These are phyloP conservation scores for Plebejus argus DNA, from an alignment of 2,888 invertebrate species.

Conservation along the genomic window DNA sequence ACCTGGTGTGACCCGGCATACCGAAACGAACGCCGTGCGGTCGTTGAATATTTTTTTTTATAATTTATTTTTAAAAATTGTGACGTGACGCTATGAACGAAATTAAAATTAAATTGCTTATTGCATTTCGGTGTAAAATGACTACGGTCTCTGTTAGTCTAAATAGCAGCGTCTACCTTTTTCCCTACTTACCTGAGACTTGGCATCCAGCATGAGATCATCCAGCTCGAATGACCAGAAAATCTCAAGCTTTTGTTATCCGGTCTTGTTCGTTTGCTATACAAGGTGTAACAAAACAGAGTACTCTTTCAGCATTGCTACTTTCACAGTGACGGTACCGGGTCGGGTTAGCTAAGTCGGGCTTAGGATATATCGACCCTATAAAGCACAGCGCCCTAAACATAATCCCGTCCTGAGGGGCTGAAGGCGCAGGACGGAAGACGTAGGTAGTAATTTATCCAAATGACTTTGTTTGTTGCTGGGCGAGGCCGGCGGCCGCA, in stretches of 20 bases:
- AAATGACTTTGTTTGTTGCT: slow-evolving; percentile 9
- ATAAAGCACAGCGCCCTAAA: background rate
- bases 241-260: too few species aligned
- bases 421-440: background rate
- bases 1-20: too few species aligned
- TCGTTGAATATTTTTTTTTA: too few species aligned
- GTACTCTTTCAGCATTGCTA: too few species aligned
- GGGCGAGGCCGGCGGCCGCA: background rate
- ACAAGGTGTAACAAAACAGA: too few species aligned
- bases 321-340: too few species aligned
- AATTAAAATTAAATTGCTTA: background rate
- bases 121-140: background rate
- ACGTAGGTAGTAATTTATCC: slow-evolving; percentile 8
- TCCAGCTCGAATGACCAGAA: too few species aligned
- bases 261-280: too few species aligned
- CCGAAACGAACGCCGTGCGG: background rate
- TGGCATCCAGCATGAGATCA: too few species aligned
- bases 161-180: too few species aligned
- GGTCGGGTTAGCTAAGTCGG: too few species aligned
- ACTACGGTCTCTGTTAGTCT: background rate
- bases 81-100: background rate
- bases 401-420: background rate
- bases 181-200: too few species aligned
- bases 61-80: background rate
- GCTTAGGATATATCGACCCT: background rate